Conservation (phyloP, 2,888 invertebrate genomes). For the Parnassius orleans region DNA sequence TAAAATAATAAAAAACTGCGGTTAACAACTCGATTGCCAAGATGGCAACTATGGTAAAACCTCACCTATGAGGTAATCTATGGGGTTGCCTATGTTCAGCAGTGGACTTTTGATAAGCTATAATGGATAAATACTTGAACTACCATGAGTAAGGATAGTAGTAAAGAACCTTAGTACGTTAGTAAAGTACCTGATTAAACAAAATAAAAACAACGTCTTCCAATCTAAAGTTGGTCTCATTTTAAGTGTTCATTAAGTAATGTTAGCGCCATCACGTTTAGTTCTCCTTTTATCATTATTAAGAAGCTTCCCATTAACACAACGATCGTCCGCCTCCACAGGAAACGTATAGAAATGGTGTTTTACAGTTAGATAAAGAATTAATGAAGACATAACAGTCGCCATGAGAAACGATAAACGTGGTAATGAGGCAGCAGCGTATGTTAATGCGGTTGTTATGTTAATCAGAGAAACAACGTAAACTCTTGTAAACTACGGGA, state of each 20-base stretch:
- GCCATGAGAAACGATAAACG: slow-evolving; percentile 33
- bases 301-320: slow-evolving; percentile 19
- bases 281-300: slow-evolving; percentile 13
- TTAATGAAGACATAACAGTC: slow-evolving; percentile 31
- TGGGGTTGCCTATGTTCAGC: too few relatives aligned
- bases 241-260: slow-evolving; percentile 22
- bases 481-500: slow-evolving; percentile 15
- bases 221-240: not conserved
- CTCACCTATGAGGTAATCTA: too few relatives aligned
- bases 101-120: too few relatives aligned
- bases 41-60: too few relatives aligned
- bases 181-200: not conserved
- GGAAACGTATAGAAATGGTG: slow-evolving; percentile 7
- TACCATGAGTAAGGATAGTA: too few relatives aligned
- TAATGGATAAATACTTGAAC: too few relatives aligned
- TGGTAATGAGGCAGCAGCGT: slow-evolving; percentile 30
- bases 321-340: slow-evolving; percentile 2
- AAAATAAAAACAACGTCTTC: not conserved
- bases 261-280: slow-evolving; percentile 8
- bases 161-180: not conserved
- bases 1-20: too few relatives aligned
- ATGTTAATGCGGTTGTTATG: slow-evolving; percentile 27
- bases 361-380: slow-evolving; percentile 19
- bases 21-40: too few relatives aligned
- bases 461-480: slow-evolving; percentile 21